phyloP scores from a whole-genome alignment of 2,113 vertebrate genomes.

The Columbina picui region DNA sequence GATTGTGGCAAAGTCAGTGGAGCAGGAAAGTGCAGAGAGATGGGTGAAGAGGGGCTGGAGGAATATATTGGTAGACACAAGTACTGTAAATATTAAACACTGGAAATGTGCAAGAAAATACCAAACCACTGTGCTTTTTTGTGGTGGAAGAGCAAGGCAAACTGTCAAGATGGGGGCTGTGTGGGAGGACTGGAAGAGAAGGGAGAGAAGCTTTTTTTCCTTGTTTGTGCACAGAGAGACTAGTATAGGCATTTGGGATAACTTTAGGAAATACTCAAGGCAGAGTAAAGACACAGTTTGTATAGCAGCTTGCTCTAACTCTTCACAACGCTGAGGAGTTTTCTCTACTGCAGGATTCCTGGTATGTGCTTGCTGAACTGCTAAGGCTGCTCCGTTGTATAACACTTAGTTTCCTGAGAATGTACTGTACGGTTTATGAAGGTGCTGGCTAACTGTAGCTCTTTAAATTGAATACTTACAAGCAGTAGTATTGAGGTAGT shows the following conservation, averaged over 20 bases:
- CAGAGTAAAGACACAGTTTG: not conserved
- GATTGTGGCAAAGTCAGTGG: not conserved
- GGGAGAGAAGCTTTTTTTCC: not conserved
- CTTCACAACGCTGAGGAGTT: not conserved
- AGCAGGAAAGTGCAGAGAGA: not conserved
- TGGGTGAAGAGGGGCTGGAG: not conserved
- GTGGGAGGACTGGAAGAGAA: not conserved
- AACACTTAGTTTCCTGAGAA: not conserved
- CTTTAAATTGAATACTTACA: not conserved
- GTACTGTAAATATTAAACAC: not conserved
- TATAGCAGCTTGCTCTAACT: not conserved
- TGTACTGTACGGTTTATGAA: not conserved
- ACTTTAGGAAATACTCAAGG: not conserved
- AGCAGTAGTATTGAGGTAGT: not conserved
- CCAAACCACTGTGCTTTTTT: not conserved
- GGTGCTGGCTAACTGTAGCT: not conserved
- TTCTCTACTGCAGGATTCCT: not conserved
- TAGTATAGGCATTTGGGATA: not conserved
- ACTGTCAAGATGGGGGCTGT: not conserved
- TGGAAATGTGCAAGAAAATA: not conserved
- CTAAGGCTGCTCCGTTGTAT: not conserved
- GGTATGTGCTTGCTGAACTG: not conserved
- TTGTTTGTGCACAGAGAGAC: not conserved
- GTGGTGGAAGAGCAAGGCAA: not conserved
- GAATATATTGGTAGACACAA: not conserved